Conservation (phyloP, 2,113 vertebrate species). For the Centropus unirufus region DNA sequence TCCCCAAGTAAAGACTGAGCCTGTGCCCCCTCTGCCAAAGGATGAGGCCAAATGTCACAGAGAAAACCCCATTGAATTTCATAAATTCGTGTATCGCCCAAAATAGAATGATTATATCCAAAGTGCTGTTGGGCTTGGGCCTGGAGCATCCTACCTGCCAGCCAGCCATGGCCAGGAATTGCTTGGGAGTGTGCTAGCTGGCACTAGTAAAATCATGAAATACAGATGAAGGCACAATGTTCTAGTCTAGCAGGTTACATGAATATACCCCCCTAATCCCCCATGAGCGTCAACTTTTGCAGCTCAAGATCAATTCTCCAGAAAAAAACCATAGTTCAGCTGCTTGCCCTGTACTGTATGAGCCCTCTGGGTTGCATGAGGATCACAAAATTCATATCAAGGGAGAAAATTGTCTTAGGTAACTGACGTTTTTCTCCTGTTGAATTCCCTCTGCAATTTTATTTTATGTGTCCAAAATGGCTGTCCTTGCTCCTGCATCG, state of each 20-base stretch:
- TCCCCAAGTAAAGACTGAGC: neutral
- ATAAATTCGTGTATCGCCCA: neutral
- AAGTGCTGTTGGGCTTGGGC: neutral
- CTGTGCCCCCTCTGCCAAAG: neutral
- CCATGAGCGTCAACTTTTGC: neutral
- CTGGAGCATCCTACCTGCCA: neutral
- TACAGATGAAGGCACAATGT: neutral
- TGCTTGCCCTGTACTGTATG: neutral
- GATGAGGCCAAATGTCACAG: neutral
- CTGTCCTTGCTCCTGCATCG: neutral
- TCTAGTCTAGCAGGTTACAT: neutral
- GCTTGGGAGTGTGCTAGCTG: neutral
- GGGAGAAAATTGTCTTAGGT: neutral
- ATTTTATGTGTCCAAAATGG: neutral
- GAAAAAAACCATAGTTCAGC: neutral
- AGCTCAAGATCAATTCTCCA: neutral
- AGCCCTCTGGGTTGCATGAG: neutral
- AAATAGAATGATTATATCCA: neutral
- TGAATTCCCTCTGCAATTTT: neutral
- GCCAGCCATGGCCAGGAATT: neutral
- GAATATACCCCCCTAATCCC: rapidly evolving
- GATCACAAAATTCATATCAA: neutral
- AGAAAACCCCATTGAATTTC: neutral
- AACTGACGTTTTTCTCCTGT: neutral
- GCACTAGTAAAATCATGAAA: neutral